Evolutionary conservation across 1,140 invertebrate species (phyloP).

Genomic region (Bicyclus anynana): DNA sequence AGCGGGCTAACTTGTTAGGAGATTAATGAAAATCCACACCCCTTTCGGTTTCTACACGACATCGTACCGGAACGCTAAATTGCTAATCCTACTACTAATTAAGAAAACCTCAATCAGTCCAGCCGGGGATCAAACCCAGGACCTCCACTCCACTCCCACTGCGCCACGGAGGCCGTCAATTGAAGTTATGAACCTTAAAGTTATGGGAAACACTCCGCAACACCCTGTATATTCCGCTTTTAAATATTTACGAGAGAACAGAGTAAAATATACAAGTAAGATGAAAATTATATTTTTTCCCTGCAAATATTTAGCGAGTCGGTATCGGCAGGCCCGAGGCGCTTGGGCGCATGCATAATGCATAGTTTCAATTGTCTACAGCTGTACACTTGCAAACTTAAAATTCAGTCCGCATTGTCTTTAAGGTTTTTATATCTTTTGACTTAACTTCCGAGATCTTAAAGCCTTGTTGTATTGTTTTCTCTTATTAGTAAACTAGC

Average conservation of each 20-base stretch:
- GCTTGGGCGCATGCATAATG: neutral
- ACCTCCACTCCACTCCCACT: too few relatives aligned
- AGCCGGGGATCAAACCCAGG: too few relatives aligned
- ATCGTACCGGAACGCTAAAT: too few relatives aligned
- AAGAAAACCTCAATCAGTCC: too few relatives aligned
- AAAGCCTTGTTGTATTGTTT: slow-evolving; percentile 11
- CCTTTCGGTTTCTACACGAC: too few relatives aligned
- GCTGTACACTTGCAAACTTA: slow-evolving; percentile 19
- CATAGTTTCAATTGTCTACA: slow-evolving; percentile 5
- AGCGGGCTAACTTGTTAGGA: too few relatives aligned
- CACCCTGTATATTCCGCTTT: neutral
- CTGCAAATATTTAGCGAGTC: neutral
- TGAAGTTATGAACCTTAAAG: too few relatives aligned
- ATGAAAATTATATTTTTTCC: slow-evolving; percentile 7
- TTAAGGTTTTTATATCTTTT: slow-evolving; percentile 25
- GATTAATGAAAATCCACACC: too few relatives aligned
- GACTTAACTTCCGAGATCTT: slow-evolving; percentile 7
- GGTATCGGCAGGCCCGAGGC: neutral
- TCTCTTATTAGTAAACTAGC: slow-evolving; percentile 9
- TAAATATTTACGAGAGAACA: neutral
- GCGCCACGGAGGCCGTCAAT: too few relatives aligned
- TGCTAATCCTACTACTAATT: too few relatives aligned
- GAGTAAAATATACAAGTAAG: neutral
- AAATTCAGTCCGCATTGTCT: slow-evolving; percentile 40
- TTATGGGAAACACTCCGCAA: too few relatives aligned